Conservation (phyloP, 2,888 invertebrate genomes). For the Poecilus cupreus region DNA sequence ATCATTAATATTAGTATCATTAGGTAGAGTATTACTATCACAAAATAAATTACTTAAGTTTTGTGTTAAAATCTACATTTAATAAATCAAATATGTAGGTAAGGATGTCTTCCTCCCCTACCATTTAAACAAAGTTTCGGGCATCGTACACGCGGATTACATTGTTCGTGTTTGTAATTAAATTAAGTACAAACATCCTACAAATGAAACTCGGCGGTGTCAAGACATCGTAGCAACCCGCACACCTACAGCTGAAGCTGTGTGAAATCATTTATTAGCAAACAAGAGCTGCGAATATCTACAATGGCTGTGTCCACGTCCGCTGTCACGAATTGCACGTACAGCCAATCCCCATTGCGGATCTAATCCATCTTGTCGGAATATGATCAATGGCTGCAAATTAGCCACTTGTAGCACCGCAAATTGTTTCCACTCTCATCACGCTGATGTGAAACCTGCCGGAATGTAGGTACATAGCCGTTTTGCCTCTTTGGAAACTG, state of each 20-base stretch:
- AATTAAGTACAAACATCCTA: background rate
- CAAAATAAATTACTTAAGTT: too few species aligned
- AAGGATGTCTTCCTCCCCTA: background rate
- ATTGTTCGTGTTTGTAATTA: background rate
- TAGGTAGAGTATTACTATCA: too few species aligned
- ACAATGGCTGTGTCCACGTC: background rate
- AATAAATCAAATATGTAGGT: too few species aligned
- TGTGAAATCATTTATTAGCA: background rate
- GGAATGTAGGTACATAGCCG: too few species aligned
- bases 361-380: background rate
- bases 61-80: too few species aligned
- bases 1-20: too few species aligned
- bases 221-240: background rate
- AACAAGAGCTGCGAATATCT: background rate
- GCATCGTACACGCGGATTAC: background rate
- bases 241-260: background rate
- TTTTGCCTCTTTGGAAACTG: too few species aligned
- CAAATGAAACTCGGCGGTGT: background rate
- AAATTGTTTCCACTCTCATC: background rate
- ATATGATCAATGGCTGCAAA: background rate
- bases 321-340: background rate
- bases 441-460: too few species aligned
- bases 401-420: constrained; percentile 7
- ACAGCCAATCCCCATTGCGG: background rate
- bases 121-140: too few species aligned